Base-by-base conservation (phyloP, 2,797 vertebrate species). In the Setipinna tenuifilis region DNA sequence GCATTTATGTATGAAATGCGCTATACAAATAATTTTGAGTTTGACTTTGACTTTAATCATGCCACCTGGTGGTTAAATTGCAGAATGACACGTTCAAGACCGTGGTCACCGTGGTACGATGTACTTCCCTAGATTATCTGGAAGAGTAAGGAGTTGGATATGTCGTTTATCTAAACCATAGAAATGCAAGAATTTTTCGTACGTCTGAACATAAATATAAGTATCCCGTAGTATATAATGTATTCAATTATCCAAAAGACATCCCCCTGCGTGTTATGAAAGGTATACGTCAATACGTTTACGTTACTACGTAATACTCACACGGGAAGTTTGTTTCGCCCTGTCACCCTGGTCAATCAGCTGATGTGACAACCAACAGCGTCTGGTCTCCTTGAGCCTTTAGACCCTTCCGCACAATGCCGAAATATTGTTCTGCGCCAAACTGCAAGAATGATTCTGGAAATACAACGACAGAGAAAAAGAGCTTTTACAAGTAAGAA, bases 401-500 rank as follows among this genome's bases (percentile, higher is more conserved):
- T 5, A 14, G 16, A 75, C 14, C 14, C 28, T 75, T 75, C 16
- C 31, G 0, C 3, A 23, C 1, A 44, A 95, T 95, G 95, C 94
- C 94, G 0, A 95, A 95, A 48, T 94, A 94, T 28, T 95, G 95
- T 46, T 92, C 93, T 6, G 95, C 93, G 0, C 94, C 92, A 0
- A 92, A 92, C 84, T 96, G 95, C 87, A 93, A 83, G 86, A 95
- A 88, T 80, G 93, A 93, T 4, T 93, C 93, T 0, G 93, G 92
- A 0, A 90, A 75, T 78, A 86, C 91, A 50, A 75, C 57, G 31
- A 82, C 89, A 5, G 93, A 93, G 68, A 91, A 87, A 88, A 95
- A 90, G 0, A 95, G 94, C 87, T 95, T 95, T 84, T 94, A 95
- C 92, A 93, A 93, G 96, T 96, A 90, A 95, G 95, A 3, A 0